phyloP scores from a whole-genome alignment of 1,140 invertebrate genomes.

The Platyscapa corneri region DNA sequence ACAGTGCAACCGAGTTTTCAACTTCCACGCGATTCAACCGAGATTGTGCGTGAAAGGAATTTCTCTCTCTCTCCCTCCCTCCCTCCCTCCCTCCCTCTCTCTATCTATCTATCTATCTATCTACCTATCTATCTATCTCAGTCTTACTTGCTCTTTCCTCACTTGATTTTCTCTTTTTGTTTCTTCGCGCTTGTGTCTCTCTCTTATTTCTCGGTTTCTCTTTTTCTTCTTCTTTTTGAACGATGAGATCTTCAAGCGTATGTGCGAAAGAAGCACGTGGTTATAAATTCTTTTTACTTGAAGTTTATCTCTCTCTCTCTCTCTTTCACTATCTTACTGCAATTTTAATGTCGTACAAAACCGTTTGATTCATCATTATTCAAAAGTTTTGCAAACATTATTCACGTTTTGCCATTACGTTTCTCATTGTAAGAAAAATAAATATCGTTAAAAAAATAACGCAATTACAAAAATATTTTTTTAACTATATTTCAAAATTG shows the following conservation, averaged over 20 bases:
- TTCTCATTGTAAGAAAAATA: no score
- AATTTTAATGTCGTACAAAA: neutral
- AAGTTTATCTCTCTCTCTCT: neutral
- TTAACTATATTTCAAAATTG: no score
- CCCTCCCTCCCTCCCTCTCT: neutral
- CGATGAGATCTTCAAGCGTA: conserved; percentile 16
- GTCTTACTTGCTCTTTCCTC: neutral
- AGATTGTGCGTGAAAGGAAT: conserved; percentile 48
- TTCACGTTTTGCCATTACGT: no score
- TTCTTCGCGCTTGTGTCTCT: neutral
- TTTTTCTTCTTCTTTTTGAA: neutral
- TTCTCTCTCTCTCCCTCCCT: conserved; percentile 25
- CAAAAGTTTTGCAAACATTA: no score
- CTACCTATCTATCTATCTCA: neutral
- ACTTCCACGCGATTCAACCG: conserved; percentile 39
- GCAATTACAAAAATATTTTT: no score
- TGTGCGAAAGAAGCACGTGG: neutral
- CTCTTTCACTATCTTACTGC: neutral
- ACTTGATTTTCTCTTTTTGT: neutral
- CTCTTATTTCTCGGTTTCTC: neutral
- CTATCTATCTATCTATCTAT: neutral
- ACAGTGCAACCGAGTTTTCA: conserved; percentile 25
- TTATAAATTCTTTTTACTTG: neutral
- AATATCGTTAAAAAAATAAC: no score
- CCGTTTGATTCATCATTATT: no score